Base-by-base conservation (phyloP, 2,797 vertebrate genomes). In the Mormyrus proboscirostris region DNA sequence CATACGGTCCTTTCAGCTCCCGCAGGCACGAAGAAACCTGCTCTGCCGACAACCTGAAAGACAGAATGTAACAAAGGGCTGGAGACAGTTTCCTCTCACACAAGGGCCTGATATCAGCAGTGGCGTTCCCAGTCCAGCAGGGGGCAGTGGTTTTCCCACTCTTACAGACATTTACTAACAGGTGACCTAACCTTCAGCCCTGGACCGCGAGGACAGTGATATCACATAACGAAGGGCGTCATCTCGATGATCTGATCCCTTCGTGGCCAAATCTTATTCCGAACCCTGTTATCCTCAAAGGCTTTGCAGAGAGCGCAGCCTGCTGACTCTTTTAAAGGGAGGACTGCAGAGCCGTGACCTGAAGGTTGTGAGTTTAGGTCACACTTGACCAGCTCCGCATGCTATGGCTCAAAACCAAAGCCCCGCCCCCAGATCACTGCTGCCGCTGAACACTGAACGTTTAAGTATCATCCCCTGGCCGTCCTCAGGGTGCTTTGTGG, bases 21-120 rank as follows among this genome's bases (percentile, higher is more conserved):
- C 89, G 97, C 96, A 91, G 97, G 96, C 93, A 97, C 96, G 91
- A 97, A 96, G 94, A 97, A 97, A 95, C 97, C 97, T 65, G 97
- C 97, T 88, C 97, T 97, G 92, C 92, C 96, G 94, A 98, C 97
- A 3, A 97, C 97, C 97, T 98, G 93, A 44, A 86, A 92, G 92
- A 91, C 91, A 85, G 90, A 92, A 91, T 82, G 93, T 89, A 95
- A 91, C 89, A 83, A 62, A 87, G 92, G 91, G 41, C 47, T 89
- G 57, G 29, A 82, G 33, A 82, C n/a, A 7, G 47, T 79, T 33
- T 4, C 65, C 5, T 79, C 76, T 47, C 38, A n/a, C 55, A 62
- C n/a, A 6, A 38, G 29, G 33, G 69, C 69, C 14, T 55, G 49
- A 88, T 22, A 79, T n/a, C n/a, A 41, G 16, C 38, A 33, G 76